These are phyloP conservation scores for Eulemur coronatus DNA, from an alignment of 2,797 vertebrate species.

Conservation along the genomic window DNA sequence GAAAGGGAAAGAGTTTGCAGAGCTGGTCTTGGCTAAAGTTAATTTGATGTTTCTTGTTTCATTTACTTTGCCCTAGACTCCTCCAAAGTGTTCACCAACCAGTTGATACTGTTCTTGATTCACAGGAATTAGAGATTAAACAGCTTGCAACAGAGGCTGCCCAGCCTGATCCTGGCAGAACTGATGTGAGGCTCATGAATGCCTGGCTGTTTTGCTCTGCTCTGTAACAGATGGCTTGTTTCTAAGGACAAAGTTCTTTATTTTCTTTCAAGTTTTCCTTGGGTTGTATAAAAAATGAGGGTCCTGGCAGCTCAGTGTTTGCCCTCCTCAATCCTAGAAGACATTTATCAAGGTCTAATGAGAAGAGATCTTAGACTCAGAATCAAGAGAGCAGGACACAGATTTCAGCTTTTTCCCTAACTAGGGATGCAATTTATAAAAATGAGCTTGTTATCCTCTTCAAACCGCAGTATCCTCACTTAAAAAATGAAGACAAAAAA, in stretches of 20 bases:
- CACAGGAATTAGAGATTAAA: conserved; percentile 64
- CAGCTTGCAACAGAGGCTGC: conserved; percentile 60
- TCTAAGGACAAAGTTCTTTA: conserved; percentile 55
- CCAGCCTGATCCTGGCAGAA: conserved; percentile 66
- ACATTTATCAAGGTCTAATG: conserved; percentile 50
- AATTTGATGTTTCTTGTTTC: not conserved
- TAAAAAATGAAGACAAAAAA: not conserved
- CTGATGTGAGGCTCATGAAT: not conserved
- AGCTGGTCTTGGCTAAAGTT: not conserved
- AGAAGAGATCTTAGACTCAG: conserved; percentile 32
- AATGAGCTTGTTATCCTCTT: not conserved
- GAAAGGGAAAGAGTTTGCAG: not conserved
- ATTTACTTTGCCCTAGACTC: conserved; percentile 45
- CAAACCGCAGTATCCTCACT: not conserved
- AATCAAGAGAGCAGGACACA: not conserved
- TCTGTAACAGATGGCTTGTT: conserved; percentile 71
- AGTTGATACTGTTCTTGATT: conserved; percentile 57
- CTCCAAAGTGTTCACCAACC: conserved; percentile 33
- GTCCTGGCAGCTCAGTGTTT: not conserved
- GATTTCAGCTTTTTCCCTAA: not conserved
- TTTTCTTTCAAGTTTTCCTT: conserved; percentile 67
- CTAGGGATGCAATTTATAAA: conserved; percentile 20
- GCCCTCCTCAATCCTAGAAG: not conserved
- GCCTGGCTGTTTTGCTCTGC: conserved; percentile 43
- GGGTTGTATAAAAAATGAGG: conserved; percentile 39